phyloP scores from a whole-genome alignment of 2,888 invertebrate species.

The Epirrita christyi region DNA sequence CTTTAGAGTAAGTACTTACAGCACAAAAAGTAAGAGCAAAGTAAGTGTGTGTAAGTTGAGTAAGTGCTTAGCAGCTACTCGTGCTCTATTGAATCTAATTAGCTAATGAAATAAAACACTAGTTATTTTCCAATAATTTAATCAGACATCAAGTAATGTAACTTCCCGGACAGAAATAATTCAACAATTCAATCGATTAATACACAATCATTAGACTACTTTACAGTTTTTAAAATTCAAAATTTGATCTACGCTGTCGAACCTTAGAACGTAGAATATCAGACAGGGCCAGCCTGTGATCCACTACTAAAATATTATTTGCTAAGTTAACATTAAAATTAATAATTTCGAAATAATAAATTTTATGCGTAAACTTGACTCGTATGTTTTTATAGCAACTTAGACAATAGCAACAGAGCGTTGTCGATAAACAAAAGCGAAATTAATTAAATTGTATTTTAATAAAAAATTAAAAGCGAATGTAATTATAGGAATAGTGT shows the following conservation, averaged over 20 bases:
- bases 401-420: too few species aligned
- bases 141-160: conserved; percentile 82
- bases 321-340: conserved; percentile 32
- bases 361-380: conserved; percentile 6
- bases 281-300: conserved; percentile 77
- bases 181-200: conserved; percentile 78
- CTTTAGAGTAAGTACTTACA: too few species aligned
- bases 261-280: conserved; percentile 56
- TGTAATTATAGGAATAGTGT: too few species aligned
- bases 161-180: conserved; percentile 80
- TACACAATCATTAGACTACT: conserved; percentile 56
- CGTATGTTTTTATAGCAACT: not conserved
- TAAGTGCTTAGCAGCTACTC: not conserved
- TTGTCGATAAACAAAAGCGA: too few species aligned
- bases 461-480: too few species aligned
- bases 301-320: conserved; percentile 51
- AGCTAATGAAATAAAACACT: conserved; percentile 39
- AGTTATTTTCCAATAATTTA: conserved; percentile 74
- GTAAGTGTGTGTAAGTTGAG: too few species aligned
- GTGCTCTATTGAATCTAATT: not conserved
- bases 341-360: conserved; percentile 19
- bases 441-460: too few species aligned
- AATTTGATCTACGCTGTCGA: conserved; percentile 32
- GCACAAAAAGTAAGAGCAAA: too few species aligned
- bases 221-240: conserved; percentile 46